Conservation (phyloP, 1,140 invertebrate genomes). For the Micrasema longulum region DNA sequence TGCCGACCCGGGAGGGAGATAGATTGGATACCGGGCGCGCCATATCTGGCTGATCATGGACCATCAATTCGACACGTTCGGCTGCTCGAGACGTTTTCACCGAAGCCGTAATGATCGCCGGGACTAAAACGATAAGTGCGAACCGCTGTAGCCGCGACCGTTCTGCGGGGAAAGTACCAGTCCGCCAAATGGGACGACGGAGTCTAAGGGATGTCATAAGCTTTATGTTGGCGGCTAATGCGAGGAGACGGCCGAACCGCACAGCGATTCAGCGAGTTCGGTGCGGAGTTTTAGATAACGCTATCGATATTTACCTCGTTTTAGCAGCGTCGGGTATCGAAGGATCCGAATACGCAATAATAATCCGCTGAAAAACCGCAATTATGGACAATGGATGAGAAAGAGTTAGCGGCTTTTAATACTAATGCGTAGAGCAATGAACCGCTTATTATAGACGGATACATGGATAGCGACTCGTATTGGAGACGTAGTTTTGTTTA, state of each 20-base stretch:
- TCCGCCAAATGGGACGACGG: slow-evolving; percentile 28
- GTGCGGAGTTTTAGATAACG: slow-evolving; percentile 4
- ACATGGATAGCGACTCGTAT: too few species aligned
- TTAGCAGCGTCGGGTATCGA: too few species aligned
- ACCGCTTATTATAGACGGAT: too few species aligned
- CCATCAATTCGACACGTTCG: slow-evolving; percentile 42
- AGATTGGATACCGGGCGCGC: slow-evolving; percentile 13
- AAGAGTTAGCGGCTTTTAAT: neutral
- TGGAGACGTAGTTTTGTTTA: too few species aligned
- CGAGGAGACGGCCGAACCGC: neutral
- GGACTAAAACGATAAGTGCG: slow-evolving; percentile 39
- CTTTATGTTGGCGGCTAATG: slow-evolving; percentile 30
- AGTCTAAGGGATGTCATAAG: slow-evolving; percentile 28
- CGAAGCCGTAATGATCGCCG: slow-evolving; percentile 29
- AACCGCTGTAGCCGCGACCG: slow-evolving; percentile 28
- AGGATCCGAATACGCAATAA: too few species aligned
- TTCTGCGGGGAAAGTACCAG: slow-evolving; percentile 26
- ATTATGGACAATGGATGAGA: neutral
- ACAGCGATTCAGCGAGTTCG: slow-evolving; percentile 4
- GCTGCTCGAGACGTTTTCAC: slow-evolving; percentile 38
- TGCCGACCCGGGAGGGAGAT: slow-evolving; percentile 17
- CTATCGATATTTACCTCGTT: neutral
- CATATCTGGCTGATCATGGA: slow-evolving; percentile 38
- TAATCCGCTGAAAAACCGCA: too few species aligned
- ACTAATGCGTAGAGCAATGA: neutral